Evolutionary conservation across 92 coral and sea anemone genomes (phyloP).

Genomic region (Epizoanthus illoricatus): DNA sequence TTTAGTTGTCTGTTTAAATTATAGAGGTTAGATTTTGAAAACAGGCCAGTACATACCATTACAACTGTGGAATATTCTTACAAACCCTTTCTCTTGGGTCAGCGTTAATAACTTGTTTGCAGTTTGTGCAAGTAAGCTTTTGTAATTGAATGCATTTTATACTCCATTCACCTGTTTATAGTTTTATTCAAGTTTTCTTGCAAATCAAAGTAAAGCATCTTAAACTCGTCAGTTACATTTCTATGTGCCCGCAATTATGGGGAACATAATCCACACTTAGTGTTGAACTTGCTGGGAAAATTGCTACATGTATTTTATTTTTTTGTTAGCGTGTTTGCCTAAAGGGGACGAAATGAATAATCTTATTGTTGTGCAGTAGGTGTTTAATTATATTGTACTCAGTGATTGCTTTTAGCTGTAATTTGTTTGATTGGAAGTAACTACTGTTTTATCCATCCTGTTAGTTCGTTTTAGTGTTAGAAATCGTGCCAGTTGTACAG

Average conservation of each 20-base stretch:
- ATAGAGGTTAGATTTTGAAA: too few species aligned
- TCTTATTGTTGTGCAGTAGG: not conserved
- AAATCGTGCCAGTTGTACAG: not conserved
- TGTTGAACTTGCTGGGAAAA: too few species aligned
- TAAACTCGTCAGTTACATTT: not conserved
- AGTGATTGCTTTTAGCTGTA: not conserved
- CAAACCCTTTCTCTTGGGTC: not conserved
- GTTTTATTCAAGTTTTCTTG: slow-evolving; percentile 23
- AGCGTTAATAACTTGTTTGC: not conserved
- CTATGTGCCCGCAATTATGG: too few species aligned
- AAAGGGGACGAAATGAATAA: too few species aligned
- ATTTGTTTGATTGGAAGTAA: not conserved
- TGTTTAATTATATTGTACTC: slow-evolving; percentile 1
- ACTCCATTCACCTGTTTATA: not conserved
- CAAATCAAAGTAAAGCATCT: not conserved
- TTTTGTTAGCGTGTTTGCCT: not conserved
- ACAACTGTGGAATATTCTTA: not conserved
- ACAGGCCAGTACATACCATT: too few species aligned
- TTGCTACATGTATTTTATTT: not conserved
- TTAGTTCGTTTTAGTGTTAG: not conserved
- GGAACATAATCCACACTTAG: too few species aligned
- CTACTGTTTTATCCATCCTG: not conserved
- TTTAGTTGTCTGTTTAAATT: too few species aligned
- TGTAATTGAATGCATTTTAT: slow-evolving; percentile 20
- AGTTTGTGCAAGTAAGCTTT: not conserved